A percentile compares a stretch with the other conserved stretches of the same genome.
phyloP scores from a whole-genome alignment of 1,140 invertebrate genomes.

The Sitodiplosis mosellana region DNA sequence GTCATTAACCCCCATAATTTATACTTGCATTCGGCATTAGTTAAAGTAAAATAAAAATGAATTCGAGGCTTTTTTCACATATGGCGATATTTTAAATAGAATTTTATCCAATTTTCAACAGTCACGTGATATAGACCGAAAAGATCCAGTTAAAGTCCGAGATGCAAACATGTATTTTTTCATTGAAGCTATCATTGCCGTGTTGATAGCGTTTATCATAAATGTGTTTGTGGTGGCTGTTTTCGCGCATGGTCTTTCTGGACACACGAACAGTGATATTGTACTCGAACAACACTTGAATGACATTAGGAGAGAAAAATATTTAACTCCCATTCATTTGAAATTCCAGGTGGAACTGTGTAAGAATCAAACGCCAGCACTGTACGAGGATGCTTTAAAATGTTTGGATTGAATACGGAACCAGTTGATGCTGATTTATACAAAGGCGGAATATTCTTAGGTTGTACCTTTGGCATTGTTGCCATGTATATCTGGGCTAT shows the following conservation, averaged over 20 bases:
- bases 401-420: conserved; percentile 23
- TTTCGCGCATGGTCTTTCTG: conserved; percentile 66
- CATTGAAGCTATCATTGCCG: conserved; percentile 62
- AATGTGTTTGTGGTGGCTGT: conserved; percentile 82
- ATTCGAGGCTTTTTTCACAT: too few relatives aligned
- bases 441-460: conserved; percentile 67
- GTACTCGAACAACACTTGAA: conserved; percentile 25
- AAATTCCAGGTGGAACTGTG: conserved; percentile 15
- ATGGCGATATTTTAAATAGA: too few relatives aligned
- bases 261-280: conserved; percentile 47
- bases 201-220: conserved; percentile 74
- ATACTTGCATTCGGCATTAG: conserved; percentile 79
- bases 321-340: too few relatives aligned
- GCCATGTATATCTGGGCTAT: conserved; percentile 83
- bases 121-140: conserved; percentile 66
- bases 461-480: conserved; percentile 59
- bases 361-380: conserved; percentile 9
- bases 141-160: conserved; percentile 39
- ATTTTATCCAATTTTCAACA: conserved; percentile 25
- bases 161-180: conserved; percentile 85
- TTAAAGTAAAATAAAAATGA: conserved; percentile 51
- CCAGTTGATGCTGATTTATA: conserved; percentile 60
- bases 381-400: conserved; percentile 19
- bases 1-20: conserved; percentile 94
- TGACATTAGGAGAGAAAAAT: too few relatives aligned